These are phyloP conservation scores for Acronicta psi DNA, from an alignment of 2,888 invertebrate genomes.

Conservation along the genomic window DNA sequence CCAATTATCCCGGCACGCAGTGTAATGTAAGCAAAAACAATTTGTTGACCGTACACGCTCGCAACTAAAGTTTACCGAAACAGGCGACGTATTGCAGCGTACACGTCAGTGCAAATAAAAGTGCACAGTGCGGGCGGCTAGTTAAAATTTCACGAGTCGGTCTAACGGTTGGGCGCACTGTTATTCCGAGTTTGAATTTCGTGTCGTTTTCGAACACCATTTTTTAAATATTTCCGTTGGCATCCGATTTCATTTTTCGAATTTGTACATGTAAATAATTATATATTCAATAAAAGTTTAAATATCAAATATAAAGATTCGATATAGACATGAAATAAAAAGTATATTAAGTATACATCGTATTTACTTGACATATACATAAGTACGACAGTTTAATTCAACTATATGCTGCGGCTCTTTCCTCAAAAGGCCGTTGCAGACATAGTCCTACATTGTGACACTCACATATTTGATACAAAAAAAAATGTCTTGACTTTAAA, in stretches of 20 bases:
- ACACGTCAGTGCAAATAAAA: constrained; percentile 77
- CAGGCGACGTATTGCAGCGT: constrained; percentile 58
- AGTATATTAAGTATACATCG: no score
- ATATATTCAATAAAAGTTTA: background rate
- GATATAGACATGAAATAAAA: no score
- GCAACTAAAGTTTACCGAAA: constrained; percentile 54
- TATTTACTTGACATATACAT: no score
- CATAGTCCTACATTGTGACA: no score
- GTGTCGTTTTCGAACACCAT: constrained; percentile 52
- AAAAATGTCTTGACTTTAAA: no score
- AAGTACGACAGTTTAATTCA: no score
- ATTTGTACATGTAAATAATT: constrained; percentile 19
- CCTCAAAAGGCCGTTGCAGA: no score
- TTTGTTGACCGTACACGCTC: constrained; percentile 54
- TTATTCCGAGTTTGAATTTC: constrained; percentile 60
- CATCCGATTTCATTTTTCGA: constrained; percentile 14
- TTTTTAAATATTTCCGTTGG: constrained; percentile 64
- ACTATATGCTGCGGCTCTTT: no score
- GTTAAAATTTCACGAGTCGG: constrained; percentile 79
- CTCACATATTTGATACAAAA: no score
- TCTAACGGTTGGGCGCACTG: constrained; percentile 60
- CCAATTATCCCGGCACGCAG: constrained; percentile 58
- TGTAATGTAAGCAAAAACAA: constrained; percentile 63
- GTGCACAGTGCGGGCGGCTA: constrained; percentile 63
- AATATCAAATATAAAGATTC: no score